Evolutionary conservation across 1,140 invertebrate species (phyloP), one percentile per base, ranked within the genome.

Genomic region (Trachymyrmex cornetzi): DNA sequence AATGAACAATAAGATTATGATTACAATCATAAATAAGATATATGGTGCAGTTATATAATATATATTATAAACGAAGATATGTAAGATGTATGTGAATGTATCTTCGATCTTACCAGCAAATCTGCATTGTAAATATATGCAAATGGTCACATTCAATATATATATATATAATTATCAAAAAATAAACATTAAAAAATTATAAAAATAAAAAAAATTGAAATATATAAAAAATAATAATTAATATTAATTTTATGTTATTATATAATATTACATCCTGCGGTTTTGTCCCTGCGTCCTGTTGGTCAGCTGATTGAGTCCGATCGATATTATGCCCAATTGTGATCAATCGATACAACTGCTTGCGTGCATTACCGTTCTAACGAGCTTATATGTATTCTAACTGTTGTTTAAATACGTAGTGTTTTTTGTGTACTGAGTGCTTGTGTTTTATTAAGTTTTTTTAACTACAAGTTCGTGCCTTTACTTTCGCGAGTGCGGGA

Each of bases 61-160:
- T 38, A 59, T 38, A 59, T 16, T 24, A 1, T 24, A 61, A 59
- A 59, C 14, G 6, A 53, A 0, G 53, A 55, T 16, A 57, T 9
- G 1, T 27, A 27, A 75, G 6, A 74, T 4, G 2, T 14, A 9
- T 0, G 44, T 2, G 4, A 67, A 64, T 30, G 6, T 50, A 50
- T 79, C 27, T 53, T 79, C 77, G 0, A 79, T 50, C 1, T 79
- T 66, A 59, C 22, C 3, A 1, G 53, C 30, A 75, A 57, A 75
- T 2, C 72, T 59, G 22, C 1, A 72, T 34, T 14, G 48, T 50
- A 50, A 50, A 50, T 50, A 50, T 50, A 50, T 50, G 48, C 14
- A 50, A 14, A 50, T 50, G 2, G 1, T 44, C 38, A 44, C 1
- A 50, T 50, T 50, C 1, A 14, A 19, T 71, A 19, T 24, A 27